Evolutionary conservation across 2,797 vertebrate species (phyloP), one percentile per base, ranked within the genome.

Genomic region (Jordanella pulchra): DNA sequence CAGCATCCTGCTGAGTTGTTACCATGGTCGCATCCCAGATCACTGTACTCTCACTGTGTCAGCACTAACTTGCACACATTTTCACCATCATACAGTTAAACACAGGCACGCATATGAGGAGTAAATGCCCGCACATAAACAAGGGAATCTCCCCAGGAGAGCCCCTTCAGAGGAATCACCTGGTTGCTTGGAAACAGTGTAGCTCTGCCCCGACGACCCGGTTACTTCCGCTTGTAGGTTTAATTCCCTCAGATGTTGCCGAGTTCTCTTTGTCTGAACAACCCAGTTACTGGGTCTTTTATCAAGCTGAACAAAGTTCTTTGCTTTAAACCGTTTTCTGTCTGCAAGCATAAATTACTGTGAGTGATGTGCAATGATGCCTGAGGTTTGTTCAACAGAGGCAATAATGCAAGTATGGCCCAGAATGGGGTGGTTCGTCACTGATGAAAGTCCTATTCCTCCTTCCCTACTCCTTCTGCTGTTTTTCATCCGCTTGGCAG

Each of bases 131-230:
- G 85, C 81, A 84, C 84, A 89, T 86, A 86, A 87, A 87, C 56
- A 71, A 86, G 87, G 93, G 91, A 92, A 93, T 93, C 93, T 94
- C 93, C 91, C 89, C 87, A 80, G 87, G 91, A 93, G 91, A 87
- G 85, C 84, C 86, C 90, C 87, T 93, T 93, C 86, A 80, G 87
- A 93, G 93, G 93, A 94, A 93, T 93, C 93, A 93, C 93, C 94
- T 94, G 93, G 94, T 95, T 94, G 94, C 94, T 44, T 90, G 81
- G 94, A 91, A 95, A 95, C 93, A 93, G 90, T 69, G 80, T 91
- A 91, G 86, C 86, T 74, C 83, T 89, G 91, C 89, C 90, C 86
- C 55, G 63, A 78, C 66, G 76, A 88, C 89, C 87, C 60, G 56
- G 71, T 89, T 89, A 90, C 91, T 92, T 93, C 90, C 83, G 81